Base-by-base conservation (phyloP, 53 echinoderm and acorn worm species). In the Echinarachnius parma region DNA sequence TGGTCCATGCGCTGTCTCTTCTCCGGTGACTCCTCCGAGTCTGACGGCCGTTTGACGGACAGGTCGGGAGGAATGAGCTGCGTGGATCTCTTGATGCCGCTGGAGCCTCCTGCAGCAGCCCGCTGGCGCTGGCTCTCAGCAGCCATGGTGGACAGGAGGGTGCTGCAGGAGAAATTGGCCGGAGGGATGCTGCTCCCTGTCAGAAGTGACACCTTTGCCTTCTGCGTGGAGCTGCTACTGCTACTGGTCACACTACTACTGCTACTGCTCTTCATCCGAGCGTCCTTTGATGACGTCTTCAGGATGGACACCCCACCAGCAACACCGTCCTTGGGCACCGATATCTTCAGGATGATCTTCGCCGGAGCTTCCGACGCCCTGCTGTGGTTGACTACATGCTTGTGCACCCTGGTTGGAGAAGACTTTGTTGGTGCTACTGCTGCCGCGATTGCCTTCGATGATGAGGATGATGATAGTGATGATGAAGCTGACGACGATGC, bases 111-210 rank as follows among this genome's bases (percentile, higher is more conserved):
- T 1, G 75, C 75, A 20, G 82, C 76, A 16, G 75, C 86, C 50
- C 78, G 75, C 25, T 83, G 74, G 1, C 89, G 60, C 61, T 94
- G 94, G 49, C 90, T 94, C 39, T 84, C 94, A 33, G 81, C 75
- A 19, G 94, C 94, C 83, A 94, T 94, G 29, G 86, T 86, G 5
- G 94, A 86, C 42, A 94, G 62, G 24, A 94, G 78, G 0, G 81
- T 71, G 76, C 94, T 94, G 23, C 90, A 94, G 3, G 89, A 72
- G 46, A 80, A 94, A 16, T 82, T 62, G 10, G 82, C 15, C 15
- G 82, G 36, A 5, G 59, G 45, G 1, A 36, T 9, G n/a, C 16
- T 32, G 14, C 33, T n/a, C 26, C n/a, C 52, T 5, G 36, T 21
- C 22, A 13, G 50, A 19, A 53, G 34, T 28, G 32, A 31, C 32